A percentile compares a stretch with the other conserved stretches of the same genome.
phyloP scores from a whole-genome alignment of 2,797 vertebrate genomes.

The Ciconia nigra region DNA sequence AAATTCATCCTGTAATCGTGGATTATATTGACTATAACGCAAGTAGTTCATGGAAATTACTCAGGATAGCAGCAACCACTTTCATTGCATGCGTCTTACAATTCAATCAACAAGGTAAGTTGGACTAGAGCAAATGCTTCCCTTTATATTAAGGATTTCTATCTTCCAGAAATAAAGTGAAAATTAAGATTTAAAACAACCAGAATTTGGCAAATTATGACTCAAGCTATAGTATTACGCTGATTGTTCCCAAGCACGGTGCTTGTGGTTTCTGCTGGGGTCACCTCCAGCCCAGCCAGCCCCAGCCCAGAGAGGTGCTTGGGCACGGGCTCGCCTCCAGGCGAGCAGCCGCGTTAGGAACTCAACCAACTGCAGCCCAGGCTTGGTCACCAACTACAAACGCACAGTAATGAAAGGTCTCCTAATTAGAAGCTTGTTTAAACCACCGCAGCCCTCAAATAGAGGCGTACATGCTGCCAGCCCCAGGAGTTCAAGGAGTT shows the following conservation, averaged over 20 bases:
- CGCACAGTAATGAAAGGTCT: background rate
- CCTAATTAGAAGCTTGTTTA: background rate
- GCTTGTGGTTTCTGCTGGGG: background rate
- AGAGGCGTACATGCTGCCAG: background rate
- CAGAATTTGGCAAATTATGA: background rate
- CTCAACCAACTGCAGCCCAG: background rate
- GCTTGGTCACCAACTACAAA: background rate
- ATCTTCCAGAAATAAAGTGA: background rate
- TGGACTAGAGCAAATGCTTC: background rate
- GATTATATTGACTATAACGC: conserved; percentile 43
- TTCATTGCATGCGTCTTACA: background rate
- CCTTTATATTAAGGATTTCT: background rate
- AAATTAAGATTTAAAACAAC: background rate
- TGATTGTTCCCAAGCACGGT: rapidly evolving
- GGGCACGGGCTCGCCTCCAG: background rate
- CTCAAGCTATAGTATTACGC: rapidly evolving
- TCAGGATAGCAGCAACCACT: conserved; percentile 68
- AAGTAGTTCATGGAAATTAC: conserved; percentile 73
- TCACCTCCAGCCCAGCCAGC: background rate
- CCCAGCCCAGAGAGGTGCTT: background rate
- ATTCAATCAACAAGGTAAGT: background rate
- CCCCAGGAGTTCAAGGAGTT: background rate
- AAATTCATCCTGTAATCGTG: conserved; percentile 79
- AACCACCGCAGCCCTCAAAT: background rate
- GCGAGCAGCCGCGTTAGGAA: rapidly evolving